Conservation (phyloP, 2,888 invertebrate species). For the Norana najaformis region DNA sequence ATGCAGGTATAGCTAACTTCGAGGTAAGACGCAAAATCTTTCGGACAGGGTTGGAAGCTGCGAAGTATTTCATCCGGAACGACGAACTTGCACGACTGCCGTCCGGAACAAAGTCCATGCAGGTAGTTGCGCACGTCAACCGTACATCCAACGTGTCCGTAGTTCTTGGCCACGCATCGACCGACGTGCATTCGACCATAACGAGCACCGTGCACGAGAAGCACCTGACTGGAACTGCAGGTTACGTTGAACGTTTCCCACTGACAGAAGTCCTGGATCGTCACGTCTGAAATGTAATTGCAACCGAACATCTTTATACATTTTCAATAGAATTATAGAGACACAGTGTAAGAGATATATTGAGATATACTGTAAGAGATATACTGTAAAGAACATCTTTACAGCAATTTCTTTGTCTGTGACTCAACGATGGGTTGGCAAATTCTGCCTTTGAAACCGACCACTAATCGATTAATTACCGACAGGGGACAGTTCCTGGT, state of each 20-base stretch:
- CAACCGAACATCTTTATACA: too few species aligned
- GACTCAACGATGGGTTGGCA: too few species aligned
- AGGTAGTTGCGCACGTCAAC: constrained; percentile 39
- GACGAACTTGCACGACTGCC: constrained; percentile 38
- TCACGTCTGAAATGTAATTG: not conserved
- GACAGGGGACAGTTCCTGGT: too few species aligned
- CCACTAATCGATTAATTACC: too few species aligned
- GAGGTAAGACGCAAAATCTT: constrained; percentile 42
- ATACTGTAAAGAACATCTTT: too few species aligned
- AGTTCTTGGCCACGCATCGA: constrained; percentile 41
- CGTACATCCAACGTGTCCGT: constrained; percentile 41
- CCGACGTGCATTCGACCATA: constrained; percentile 43
- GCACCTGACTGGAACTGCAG: constrained; percentile 38
- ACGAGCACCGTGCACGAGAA: constrained; percentile 38
- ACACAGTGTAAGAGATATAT: too few species aligned
- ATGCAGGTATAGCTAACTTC: constrained; percentile 40
- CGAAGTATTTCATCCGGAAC: constrained; percentile 41
- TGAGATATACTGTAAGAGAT: too few species aligned
- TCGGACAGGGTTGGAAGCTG: constrained; percentile 41
- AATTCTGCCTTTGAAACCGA: too few species aligned
- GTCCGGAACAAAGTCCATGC: constrained; percentile 40
- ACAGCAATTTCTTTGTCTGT: too few species aligned
- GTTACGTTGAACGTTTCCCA: constrained; percentile 41
- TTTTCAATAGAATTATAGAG: too few species aligned
- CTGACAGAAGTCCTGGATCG: constrained; percentile 36